Percentiles rank a stretch among this genome's conserved stretches.
Evolutionary conservation across 2,888 invertebrate genomes (phyloP).

Genomic region (Diadegma fenestrale): DNA sequence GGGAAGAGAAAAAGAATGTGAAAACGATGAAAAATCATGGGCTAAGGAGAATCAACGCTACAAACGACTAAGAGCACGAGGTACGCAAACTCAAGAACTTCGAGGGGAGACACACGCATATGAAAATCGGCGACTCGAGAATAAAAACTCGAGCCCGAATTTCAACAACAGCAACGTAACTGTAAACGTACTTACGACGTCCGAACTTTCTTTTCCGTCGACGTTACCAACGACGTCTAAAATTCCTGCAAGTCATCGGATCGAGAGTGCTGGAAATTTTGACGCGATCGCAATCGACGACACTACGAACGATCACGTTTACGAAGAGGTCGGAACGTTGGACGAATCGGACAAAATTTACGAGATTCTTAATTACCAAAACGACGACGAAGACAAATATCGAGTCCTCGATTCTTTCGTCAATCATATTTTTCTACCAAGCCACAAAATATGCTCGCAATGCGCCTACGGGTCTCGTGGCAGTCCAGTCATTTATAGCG

Average conservation of each 20-base stretch:
- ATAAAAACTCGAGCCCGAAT: slow-evolving; percentile 60
- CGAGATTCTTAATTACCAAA: slow-evolving; percentile 74
- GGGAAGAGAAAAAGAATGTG: slow-evolving; percentile 66
- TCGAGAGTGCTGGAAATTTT: neutral
- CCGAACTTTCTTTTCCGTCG: slow-evolving; percentile 36
- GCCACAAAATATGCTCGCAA: slow-evolving; percentile 74
- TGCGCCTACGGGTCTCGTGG: slow-evolving; percentile 71
- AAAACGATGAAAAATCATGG: slow-evolving; percentile 46
- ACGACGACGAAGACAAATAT: slow-evolving; percentile 71
- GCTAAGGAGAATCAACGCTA: slow-evolving; percentile 26
- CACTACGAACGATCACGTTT: slow-evolving; percentile 72
- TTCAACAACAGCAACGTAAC: slow-evolving; percentile 69
- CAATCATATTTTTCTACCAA: slow-evolving; percentile 54
- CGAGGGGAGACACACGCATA: slow-evolving; percentile 83
- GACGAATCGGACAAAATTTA: slow-evolving; percentile 55
- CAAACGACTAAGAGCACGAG: slow-evolving; percentile 55
- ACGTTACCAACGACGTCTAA: neutral
- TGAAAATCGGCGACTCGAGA: slow-evolving; percentile 71
- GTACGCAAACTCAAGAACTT: slow-evolving; percentile 69
- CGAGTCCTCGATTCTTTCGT: slow-evolving; percentile 67
- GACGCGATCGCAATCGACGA: slow-evolving; percentile 29
- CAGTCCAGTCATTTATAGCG: slow-evolving; percentile 80
- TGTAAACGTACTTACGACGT: slow-evolving; percentile 66
- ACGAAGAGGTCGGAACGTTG: slow-evolving; percentile 74
- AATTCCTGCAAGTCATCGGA: neutral